Base-by-base conservation (phyloP, 2,888 invertebrate genomes). In the Pristionchus entomophagus region DNA sequence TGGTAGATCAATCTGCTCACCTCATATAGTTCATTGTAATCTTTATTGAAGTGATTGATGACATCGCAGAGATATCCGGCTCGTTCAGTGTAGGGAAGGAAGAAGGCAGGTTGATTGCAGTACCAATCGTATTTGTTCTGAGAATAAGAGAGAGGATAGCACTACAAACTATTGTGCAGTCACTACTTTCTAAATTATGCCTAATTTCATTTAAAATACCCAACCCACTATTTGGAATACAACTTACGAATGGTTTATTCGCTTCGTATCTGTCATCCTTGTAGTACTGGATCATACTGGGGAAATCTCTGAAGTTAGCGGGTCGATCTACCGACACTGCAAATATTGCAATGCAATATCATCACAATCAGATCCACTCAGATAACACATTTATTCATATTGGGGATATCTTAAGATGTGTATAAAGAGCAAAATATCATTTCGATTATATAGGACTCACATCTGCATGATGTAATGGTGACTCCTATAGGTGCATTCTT, bases 41-140 rank as follows among this genome's bases (percentile, higher is more conserved):
- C 29, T 10, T 49, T 6, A 78, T 78, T 78, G 49, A 26, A 78
- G 49, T 45, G 49, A 38, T 78, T 78, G 45, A 78, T 78, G 0
- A 78, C 78, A 29, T 49, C n/a, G 26, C 78, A 78, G 0, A 78
- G 78, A 49, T 78, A 78, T 5, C 10, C 29, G 3, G 78, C 49
- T 32, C 78, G 78, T 32, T 78, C 49, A 45, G 49, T 26, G 49
- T 78, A 78, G 5, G 78, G 78, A 19, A 78, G 17, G 49, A 49
- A 78, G 22, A 12, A 32, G 2, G n/a, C 26, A 17, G 49, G 8
- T 1, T 29, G 1, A n/a, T 29, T 49, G 22, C 38, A 78, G 49
- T 78, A 78, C 78, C 78, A 78, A 29, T 78, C 78, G n/a, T n/a
- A n/a, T n/a, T n/a, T n/a, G n/a, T n/a, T n/a, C n/a, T n/a, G n/a